Evolutionary conservation across 2,113 vertebrate genomes (phyloP), one percentile per base, ranked within the genome.

Genomic region (Pycnonotus jocosus): DNA sequence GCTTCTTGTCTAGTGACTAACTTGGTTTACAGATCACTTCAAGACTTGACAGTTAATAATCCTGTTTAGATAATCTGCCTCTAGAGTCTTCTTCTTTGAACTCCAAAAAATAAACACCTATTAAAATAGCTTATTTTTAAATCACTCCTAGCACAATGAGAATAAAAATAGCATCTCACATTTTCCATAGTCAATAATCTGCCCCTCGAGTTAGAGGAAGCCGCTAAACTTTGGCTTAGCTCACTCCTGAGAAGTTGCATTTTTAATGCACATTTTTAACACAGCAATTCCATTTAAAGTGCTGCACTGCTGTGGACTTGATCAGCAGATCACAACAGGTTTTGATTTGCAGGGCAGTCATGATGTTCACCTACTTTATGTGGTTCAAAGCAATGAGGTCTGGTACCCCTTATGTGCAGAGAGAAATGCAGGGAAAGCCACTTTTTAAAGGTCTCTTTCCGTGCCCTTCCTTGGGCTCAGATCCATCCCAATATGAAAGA

Each of bases 131-230:
- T 90, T 82, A 13, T 64, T 94, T 79, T 85, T 10, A 86, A 90
- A 82, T 69, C 65, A 40, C n/a, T 88, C 28, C n/a, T 80, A 80
- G 37, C 50, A 88, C 74, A 92, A 61, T 74, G 60, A 64, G 61
- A 44, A 80, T 65, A 92, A 92, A 64, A 94, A 76, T n/a, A 85
- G 85, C 48, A 94, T 65, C 74, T 82, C 85, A 57, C 57, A 82
- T 87, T 84, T 92, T 82, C 85, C 45, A 38, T 13, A 69, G 74
- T n/a, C 50, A 79, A 51, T 80, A 90, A 93, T 85, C 90, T 95
- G 92, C 42, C 70, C 78, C 66, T 82, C 54, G 50, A 72, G 66
- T 47, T 62, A 88, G 33, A 54, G 38, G 50, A 90, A 94, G 62
- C 22, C 73, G 81, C 28, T 57, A 53, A 81, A 69, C n/a, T 76